Conservation (phyloP, 2,797 vertebrate genomes). For the Telmatherina bonti region DNA sequence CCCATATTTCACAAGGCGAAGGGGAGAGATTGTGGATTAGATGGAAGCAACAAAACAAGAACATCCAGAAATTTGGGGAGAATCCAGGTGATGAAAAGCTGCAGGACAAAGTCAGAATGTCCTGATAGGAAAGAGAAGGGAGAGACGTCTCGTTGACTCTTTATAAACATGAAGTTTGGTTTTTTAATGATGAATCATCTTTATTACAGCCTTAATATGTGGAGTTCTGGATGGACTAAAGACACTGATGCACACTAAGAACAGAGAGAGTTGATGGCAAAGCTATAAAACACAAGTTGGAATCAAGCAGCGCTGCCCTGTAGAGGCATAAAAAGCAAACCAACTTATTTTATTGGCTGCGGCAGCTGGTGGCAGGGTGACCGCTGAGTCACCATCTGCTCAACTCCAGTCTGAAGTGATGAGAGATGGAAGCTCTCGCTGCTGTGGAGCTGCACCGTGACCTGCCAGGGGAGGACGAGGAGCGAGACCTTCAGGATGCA, state of each 20-base stretch:
- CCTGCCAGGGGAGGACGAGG: background rate
- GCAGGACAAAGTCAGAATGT: slow-evolving; percentile 5
- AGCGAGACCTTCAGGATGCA: background rate
- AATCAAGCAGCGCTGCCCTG: background rate
- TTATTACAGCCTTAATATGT: background rate
- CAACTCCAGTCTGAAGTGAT: slow-evolving; percentile 10
- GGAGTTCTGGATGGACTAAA: no score
- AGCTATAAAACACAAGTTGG: background rate
- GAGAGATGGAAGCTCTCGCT: slow-evolving; percentile 1
- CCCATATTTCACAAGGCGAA: slow-evolving; percentile 53
- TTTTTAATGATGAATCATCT: background rate
- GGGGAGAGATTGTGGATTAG: slow-evolving; percentile 49
- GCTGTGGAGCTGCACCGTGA: background rate
- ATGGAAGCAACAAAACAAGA: slow-evolving; percentile 40
- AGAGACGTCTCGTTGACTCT: background rate
- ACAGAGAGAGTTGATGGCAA: background rate
- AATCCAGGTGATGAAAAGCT: slow-evolving; percentile 26
- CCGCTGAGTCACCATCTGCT: slow-evolving; percentile 22
- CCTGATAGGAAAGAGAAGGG: background rate
- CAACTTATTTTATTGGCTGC: background rate
- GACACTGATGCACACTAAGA: background rate
- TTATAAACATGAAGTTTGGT: background rate
- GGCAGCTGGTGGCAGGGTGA: slow-evolving; percentile 20
- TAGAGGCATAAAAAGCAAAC: background rate
- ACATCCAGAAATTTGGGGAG: slow-evolving; percentile 46